phyloP scores from a whole-genome alignment of 1,140 invertebrate species.

The Dendroctonus valens region DNA sequence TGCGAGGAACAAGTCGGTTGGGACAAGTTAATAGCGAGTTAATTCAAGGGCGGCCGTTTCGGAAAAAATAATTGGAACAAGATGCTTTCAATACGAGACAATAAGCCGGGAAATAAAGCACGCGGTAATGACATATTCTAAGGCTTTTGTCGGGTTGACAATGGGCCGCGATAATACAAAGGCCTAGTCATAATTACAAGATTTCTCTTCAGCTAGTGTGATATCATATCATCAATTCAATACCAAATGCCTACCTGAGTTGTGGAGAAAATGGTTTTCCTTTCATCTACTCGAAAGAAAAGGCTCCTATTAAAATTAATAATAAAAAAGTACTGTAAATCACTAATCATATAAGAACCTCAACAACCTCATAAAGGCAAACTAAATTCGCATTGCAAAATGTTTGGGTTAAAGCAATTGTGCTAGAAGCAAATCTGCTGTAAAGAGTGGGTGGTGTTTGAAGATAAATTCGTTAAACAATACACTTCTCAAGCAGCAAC shows the following conservation, averaged over 20 bases:
- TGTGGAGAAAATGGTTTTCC: conserved; percentile 4
- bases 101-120: conserved; percentile 19
- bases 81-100: conserved; percentile 25
- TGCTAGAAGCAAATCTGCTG: conserved; percentile 16
- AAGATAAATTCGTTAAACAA: conserved; percentile 40
- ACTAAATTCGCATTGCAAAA: not conserved
- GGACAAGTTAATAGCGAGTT: conserved; percentile 32
- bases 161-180: conserved; percentile 8
- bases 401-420: conserved; percentile 14
- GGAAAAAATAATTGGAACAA: conserved; percentile 31
- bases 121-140: conserved; percentile 28
- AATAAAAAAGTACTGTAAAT: no score
- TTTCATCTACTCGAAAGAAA: not conserved
- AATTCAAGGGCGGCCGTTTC: conserved; percentile 30
- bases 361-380: no score
- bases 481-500: conserved; percentile 35
- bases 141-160: conserved; percentile 23
- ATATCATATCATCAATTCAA: conserved; percentile 1
- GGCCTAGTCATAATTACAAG: conserved; percentile 3
- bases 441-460: conserved; percentile 20
- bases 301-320: not conserved
- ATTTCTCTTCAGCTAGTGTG: conserved; percentile 4
- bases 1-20: conserved; percentile 28
- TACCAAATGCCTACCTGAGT: conserved; percentile 3
- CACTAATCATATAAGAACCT: no score